Base-by-base conservation (phyloP, 2,797 vertebrate species). In the Macroramphosus scolopax region DNA sequence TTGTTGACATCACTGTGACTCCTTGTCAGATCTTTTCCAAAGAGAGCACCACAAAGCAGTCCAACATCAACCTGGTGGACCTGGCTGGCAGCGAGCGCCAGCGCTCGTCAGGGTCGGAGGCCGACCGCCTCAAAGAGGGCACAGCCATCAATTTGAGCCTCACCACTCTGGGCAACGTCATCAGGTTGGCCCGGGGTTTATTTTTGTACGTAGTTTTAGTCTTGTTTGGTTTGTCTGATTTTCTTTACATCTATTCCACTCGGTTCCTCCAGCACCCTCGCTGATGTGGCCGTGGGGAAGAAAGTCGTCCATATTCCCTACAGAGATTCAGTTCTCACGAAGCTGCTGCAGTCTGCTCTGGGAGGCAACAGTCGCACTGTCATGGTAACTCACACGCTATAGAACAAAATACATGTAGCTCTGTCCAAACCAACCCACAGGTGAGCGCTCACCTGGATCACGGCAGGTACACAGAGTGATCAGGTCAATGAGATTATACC, bases 311-410 rank as follows among this genome's bases (percentile, higher is more conserved):
- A 94, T 9, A 63, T 95, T 26, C 94, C 94, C 1, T 96, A 95
- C 72, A 86, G 94, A 76, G 91, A 93, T 72, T 95, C 93, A 0
- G 77, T 93, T 17, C 91, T 96, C 34, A 95, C 93, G 50, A 94
- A 93, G 76, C 81, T 95, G 65, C 88, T 95, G 51, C 93, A 93
- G 80, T 92, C 93, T 5, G 93, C 93, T 0, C 83, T 95, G 52
- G 94, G 93, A 3, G 93, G 93, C n/a, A 96, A 95, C 85, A 96
- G 94, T 69, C 91, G 89, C 44, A 96, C 93, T 0, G 80, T 93
- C 17, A 89, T 95, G 94, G 93, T 94, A 87, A 66, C 40, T 5
- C 5, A 16, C 5, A 12, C 14, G 8, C 6, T n/a, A 22, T 3
- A 22, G 3, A 6, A 6, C 20, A 3, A 22, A 3, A 3, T 22